Evolutionary conservation across 2,888 invertebrate genomes (phyloP).

Genomic region (Hemaris fuciformis): DNA sequence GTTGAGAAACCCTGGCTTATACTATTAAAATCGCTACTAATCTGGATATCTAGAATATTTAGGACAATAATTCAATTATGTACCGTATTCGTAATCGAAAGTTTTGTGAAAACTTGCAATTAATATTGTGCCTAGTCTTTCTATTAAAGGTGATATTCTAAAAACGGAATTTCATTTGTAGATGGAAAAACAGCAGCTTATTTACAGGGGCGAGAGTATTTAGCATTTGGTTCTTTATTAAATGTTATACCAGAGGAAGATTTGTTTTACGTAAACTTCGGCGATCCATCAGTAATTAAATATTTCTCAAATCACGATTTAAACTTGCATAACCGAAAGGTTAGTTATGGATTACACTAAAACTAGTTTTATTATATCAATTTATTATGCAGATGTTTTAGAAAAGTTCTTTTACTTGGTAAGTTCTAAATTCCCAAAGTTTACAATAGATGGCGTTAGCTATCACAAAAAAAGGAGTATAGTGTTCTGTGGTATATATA

Average conservation of each 20-base stretch:
- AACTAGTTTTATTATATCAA: background rate
- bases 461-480: no score
- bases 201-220: slow-evolving; percentile 64
- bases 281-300: slow-evolving; percentile 60
- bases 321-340: slow-evolving; percentile 61
- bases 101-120: no score
- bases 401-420: no score
- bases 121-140: no score
- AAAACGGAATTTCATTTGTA: slow-evolving; percentile 41
- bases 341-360: slow-evolving; percentile 26
- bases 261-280: slow-evolving; percentile 69
- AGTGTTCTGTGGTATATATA: no score
- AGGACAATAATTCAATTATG: no score
- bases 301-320: slow-evolving; percentile 54
- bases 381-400: no score
- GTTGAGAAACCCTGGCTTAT: no score
- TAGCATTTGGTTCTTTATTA: slow-evolving; percentile 61
- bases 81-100: no score
- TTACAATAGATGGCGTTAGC: background rate
- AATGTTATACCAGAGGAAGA: slow-evolving; percentile 72
- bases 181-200: slow-evolving; percentile 72
- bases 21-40: no score
- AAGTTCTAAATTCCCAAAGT: background rate
- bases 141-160: no score
- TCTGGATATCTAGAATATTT: no score